Evolutionary conservation across 1,140 invertebrate genomes (phyloP).

Genomic region (Centruroides sculpturatus): DNA sequence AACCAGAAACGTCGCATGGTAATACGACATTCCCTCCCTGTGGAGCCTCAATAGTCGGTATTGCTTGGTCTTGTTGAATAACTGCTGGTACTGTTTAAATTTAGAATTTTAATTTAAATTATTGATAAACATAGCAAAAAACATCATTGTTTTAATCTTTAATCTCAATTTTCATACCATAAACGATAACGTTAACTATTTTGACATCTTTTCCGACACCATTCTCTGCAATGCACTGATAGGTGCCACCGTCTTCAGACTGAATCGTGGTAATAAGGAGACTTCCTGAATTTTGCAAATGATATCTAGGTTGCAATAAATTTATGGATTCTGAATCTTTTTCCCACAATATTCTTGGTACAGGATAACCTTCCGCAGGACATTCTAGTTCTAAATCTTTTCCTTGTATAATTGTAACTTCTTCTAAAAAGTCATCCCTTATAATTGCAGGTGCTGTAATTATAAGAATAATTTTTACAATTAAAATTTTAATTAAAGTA

Average conservation of each 20-base stretch:
- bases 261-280: conserved; percentile 1
- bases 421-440: background rate
- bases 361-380: conserved; percentile 32
- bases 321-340: conserved; percentile 2
- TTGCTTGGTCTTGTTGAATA: conserved; percentile 1
- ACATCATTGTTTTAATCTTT: too few relatives aligned
- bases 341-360: conserved; percentile 33
- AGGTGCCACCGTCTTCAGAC: conserved; percentile 58
- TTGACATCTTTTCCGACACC: conserved; percentile 55
- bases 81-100: conserved; percentile 9
- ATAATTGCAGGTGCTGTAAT: conserved; percentile 4
- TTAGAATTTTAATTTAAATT: background rate
- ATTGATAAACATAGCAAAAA: too few relatives aligned
- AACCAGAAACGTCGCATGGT: conserved; percentile 25
- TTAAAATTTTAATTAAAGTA: background rate
- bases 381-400: conserved; percentile 33
- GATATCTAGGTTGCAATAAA: conserved; percentile 6
- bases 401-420: conserved; percentile 25
- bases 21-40: conserved; percentile 29
- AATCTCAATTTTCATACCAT: conserved; percentile 14
- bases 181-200: conserved; percentile 18
- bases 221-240: conserved; percentile 74
- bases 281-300: conserved; percentile 7
- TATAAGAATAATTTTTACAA: background rate
- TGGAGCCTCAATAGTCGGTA: background rate